Base-by-base conservation (phyloP, 2,888 invertebrate genomes). In the Nysson spinosus region DNA sequence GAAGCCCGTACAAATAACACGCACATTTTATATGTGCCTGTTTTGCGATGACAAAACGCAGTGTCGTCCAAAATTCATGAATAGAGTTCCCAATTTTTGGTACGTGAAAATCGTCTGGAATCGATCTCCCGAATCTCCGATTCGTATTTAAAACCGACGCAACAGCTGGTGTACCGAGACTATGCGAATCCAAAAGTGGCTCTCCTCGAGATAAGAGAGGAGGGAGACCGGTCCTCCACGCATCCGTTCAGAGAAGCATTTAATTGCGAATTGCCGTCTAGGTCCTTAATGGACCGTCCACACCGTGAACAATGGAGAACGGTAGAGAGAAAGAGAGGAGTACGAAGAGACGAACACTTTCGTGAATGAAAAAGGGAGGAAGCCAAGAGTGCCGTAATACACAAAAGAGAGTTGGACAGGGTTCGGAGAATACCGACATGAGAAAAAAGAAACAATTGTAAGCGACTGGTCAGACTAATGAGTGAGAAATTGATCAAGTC, bases 241-340 rank as follows among this genome's bases (percentile, higher is more conserved):
- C 55, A 68, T 73, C 44, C 64, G 52, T 64, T 73, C 69, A 16
- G 30, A 60, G 65, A 63, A 72, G 47, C 68, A 56, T 75, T 75
- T 65, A 74, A 74, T 73, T 64, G 62, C 63, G 62, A 75, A 75
- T 72, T 69, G 63, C 44, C 58, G 62, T 75, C 60, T 71, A 69
- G 69, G 37, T 22, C 49, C 63, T 75, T 76, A 75, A 75, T 76
- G 63, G 72, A 64, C 52, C 66, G 61, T 58, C 58, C 50, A 54
- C 46, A 42, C 58, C 50, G 52, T 44, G 66, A 76, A 76, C 69
- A 76, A 74, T 71, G 47, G 51, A 6, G 26, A 3, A 19, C 42
- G 4, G n/a, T 14, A 20, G 19, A 30, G 24, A 24, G n/a, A 39
- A 34, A 50, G 58, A 44, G 22, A 16, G 11, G 16, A 26, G 26